Base-by-base conservation (phyloP, 2,888 invertebrate genomes). In the Parasteatoda lunata region DNA sequence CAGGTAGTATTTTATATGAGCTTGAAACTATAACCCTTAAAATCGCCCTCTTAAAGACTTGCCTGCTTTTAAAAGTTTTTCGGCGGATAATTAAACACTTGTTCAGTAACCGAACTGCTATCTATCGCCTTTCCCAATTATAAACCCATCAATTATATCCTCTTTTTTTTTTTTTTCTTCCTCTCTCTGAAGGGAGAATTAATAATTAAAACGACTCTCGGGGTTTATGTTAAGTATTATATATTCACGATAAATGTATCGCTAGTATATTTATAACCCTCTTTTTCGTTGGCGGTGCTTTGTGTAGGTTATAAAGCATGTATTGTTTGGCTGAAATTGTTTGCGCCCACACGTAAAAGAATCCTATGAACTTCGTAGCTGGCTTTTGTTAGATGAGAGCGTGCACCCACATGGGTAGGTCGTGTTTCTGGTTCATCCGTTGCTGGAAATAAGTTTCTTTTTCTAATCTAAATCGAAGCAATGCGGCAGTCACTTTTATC, bases 161-260 rank as follows among this genome's bases (percentile, higher is more conserved):
- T n/a, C 59, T 59, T 59, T 59, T n/a, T 59, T 30, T 30, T n/a
- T n/a, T n/a, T n/a, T n/a, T n/a, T n/a, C n/a, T n/a, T 54, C 13
- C 11, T 54, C 54, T 59, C n/a, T 59, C 59, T 6, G n/a, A 13
- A 59, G 59, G 59, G 59, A 59, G 30, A 59, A 13, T 59, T 59
- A 59, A 59, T 59, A 13, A 59, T 59, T 59, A 59, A 59, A 59
- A 59, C 59, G n/a, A 59, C n/a, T 59, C 59, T n/a, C n/a, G 59
- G n/a, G 59, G 59, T 59, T 30, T n/a, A 59, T 59, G 59, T 59
- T 59, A 59, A 59, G 59, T 59, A 59, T 59, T 59, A 59, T 59
- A 13, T 59, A 59, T 59, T 59, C 59, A 59, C n/a, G 59, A n/a
- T 59, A 59, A 59, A 59, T 59, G 59, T n/a, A n/a, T n/a, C 59